Conservation (phyloP, 37 sponge, comb jelly and placozoan species). For the Chondrosia reniformis region DNA sequence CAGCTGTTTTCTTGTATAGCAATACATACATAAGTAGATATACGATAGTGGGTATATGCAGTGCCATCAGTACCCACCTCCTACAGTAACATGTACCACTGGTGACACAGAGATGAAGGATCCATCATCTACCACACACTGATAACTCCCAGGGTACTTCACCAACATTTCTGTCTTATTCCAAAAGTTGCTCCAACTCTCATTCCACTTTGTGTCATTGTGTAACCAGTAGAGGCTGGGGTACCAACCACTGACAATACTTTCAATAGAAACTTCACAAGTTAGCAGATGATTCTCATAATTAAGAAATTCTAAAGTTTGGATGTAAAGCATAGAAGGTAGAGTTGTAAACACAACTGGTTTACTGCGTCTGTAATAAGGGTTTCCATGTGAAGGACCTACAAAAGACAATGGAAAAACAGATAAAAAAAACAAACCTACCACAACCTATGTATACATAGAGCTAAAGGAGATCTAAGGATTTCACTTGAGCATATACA, state of each 20-base stretch:
- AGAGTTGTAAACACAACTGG: background rate
- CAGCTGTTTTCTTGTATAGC: background rate
- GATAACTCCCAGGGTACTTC: background rate
- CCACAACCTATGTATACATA: no score
- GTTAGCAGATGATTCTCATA: no score
- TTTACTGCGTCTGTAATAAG: background rate
- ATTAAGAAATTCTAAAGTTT: no score
- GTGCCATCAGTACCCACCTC: no score
- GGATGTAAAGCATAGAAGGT: background rate
- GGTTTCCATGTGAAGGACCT: background rate
- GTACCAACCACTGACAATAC: background rate
- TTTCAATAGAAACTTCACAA: background rate
- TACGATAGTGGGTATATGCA: background rate
- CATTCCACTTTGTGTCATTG: background rate
- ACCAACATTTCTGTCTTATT: background rate
- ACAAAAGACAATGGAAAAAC: background rate
- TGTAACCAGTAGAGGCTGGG: background rate
- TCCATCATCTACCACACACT: constrained; percentile 24
- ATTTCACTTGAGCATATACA: no score
- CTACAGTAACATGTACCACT: background rate
- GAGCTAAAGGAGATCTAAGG: no score
- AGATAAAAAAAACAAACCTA: no score
- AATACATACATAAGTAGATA: background rate
- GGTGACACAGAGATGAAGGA: background rate
- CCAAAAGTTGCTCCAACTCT: background rate